phyloP scores from a whole-genome alignment of 2,113 vertebrate species.

The Colossoma macropomum region DNA sequence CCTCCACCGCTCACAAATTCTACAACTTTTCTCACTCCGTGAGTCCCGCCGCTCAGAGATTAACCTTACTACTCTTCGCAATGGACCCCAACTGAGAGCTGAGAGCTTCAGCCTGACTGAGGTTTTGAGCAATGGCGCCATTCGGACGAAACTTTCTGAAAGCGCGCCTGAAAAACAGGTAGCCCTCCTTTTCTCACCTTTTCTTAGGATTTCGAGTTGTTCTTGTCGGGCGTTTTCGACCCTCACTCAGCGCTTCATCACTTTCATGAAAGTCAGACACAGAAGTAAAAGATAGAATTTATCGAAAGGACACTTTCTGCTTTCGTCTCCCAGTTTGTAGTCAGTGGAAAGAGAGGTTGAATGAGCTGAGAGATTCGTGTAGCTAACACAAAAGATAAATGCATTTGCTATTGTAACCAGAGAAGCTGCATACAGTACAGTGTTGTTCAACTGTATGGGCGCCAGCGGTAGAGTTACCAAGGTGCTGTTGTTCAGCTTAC shows the following conservation, averaged over 20 bases:
- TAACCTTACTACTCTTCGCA: background rate
- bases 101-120: constrained; percentile 28
- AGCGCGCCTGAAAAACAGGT: constrained; percentile 91
- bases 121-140: constrained; percentile 83
- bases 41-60: background rate
- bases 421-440: background rate
- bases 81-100: constrained; percentile 56
- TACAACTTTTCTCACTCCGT: constrained; percentile 46
- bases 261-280: background rate
- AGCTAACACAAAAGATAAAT: background rate
- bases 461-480: constrained; percentile 48
- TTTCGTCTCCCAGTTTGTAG: background rate
- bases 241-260: background rate
- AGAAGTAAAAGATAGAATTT: background rate
- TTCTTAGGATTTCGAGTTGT: background rate
- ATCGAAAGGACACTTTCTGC: background rate
- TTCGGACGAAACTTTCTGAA: constrained; percentile 92
- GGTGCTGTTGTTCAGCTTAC: constrained; percentile 25
- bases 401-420: background rate
- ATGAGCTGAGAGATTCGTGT: background rate
- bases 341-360: background rate
- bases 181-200: constrained; percentile 48
- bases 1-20: constrained; percentile 34
- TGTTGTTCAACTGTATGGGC: constrained; percentile 38
- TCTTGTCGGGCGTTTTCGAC: too few species aligned